Conservation (phyloP, 2,797 vertebrate genomes). For the Adelosebastes latens region DNA sequence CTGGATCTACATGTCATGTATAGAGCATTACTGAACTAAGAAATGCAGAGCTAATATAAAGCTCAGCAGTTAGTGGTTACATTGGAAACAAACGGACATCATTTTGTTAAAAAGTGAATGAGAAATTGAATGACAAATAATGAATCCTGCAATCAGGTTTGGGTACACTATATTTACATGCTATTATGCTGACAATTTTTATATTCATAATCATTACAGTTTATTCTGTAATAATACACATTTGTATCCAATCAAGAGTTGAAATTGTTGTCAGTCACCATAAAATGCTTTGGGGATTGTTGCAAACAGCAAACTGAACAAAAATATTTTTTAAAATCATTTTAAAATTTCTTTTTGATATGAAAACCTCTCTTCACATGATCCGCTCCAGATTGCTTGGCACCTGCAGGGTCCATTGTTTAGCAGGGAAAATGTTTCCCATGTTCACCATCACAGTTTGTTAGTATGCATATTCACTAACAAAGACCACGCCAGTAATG, state of each 20-base stretch:
- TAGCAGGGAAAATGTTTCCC: neutral
- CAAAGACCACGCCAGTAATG: too few relatives aligned
- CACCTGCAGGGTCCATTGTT: neutral
- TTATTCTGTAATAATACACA: constrained; percentile 5
- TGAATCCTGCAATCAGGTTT: neutral
- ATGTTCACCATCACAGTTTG: neutral
- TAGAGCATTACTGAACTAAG: neutral
- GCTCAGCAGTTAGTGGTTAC: neutral
- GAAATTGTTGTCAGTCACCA: neutral
- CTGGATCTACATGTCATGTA: neutral
- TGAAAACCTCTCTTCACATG: neutral
- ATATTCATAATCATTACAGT: neutral
- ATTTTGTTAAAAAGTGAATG: neutral
- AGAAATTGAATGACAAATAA: neutral
- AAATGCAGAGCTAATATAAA: neutral
- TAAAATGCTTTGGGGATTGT: neutral
- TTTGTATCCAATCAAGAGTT: neutral
- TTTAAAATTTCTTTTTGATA: neutral
- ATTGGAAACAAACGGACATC: neutral
- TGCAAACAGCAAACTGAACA: neutral
- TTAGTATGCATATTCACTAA: neutral
- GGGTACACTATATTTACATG: neutral
- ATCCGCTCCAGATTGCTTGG: neutral
- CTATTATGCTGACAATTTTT: neutral
- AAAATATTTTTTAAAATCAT: neutral